phyloP scores from a whole-genome alignment of 2,888 invertebrate species.

The Thumatha senex region DNA sequence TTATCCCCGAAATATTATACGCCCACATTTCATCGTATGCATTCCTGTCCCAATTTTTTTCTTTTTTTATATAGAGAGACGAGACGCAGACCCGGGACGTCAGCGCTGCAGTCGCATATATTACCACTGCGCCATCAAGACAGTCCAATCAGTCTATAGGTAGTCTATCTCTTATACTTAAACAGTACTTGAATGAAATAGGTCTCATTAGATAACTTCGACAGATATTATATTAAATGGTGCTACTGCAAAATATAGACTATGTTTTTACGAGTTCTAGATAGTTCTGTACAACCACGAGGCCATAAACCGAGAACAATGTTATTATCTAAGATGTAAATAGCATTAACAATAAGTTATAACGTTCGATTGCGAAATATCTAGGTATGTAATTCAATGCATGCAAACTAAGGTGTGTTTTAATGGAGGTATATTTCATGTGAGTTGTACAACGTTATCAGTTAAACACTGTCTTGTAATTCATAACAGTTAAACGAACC shows the following conservation, averaged over 20 bases:
- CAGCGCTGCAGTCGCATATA: too few relatives aligned
- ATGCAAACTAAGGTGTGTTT: conserved; percentile 14
- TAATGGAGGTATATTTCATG: conserved; percentile 21
- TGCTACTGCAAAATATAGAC: background rate
- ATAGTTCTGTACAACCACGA: background rate
- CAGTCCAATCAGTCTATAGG: too few relatives aligned
- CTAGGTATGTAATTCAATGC: conserved; percentile 28
- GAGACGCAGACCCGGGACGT: too few relatives aligned
- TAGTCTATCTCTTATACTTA: too few relatives aligned
- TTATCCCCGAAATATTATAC: too few relatives aligned
- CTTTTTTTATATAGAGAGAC: too few relatives aligned
- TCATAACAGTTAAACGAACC: background rate
- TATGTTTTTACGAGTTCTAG: background rate
- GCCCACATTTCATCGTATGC: too few relatives aligned
- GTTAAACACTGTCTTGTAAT: conserved; percentile 28
- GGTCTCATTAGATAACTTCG: background rate
- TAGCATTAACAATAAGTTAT: conserved; percentile 21
- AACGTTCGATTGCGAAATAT: conserved; percentile 23
- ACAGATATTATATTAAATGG: background rate
- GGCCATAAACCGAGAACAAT: conserved; percentile 15
- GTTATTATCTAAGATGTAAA: conserved; percentile 21
- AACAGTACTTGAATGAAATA: background rate
- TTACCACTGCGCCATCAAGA: too few relatives aligned
- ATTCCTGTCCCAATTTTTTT: too few relatives aligned
- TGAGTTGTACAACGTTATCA: conserved; percentile 20